These are phyloP conservation scores for Lucifuga dentata DNA, from an alignment of 2,113 vertebrate species.

Conservation along the genomic window DNA sequence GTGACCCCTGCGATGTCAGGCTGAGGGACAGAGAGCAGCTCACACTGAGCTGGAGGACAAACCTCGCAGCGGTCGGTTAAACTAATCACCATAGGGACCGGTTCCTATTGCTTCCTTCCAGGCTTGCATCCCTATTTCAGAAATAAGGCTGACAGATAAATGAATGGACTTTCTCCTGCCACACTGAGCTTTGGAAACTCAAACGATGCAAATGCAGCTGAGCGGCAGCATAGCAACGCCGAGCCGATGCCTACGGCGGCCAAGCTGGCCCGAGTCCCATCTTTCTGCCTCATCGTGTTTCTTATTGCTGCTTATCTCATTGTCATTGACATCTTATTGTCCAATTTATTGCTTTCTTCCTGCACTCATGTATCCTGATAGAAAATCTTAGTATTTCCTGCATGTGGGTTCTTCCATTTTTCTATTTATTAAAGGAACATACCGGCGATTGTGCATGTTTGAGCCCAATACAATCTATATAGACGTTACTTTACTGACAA, in stretches of 20 bases:
- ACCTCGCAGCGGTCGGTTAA: conserved; percentile 75
- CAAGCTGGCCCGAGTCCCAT: conserved; percentile 40
- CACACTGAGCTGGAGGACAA: conserved; percentile 67
- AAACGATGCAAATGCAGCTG: conserved; percentile 29
- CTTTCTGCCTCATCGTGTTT: conserved; percentile 34
- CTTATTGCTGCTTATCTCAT: conserved; percentile 41
- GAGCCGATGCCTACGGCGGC: conserved; percentile 20
- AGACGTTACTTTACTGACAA: no score
- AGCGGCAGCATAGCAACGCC: conserved; percentile 11
- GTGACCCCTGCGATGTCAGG: conserved; percentile 61
- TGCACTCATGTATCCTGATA: conserved; percentile 24
- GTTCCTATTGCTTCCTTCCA: conserved; percentile 33
- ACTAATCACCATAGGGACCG: conserved; percentile 75
- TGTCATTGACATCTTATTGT: conserved; percentile 36
- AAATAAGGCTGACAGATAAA: conserved; percentile 50
- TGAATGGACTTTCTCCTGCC: conserved; percentile 29
- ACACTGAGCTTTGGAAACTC: conserved; percentile 4
- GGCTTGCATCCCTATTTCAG: conserved; percentile 43
- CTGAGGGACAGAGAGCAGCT: conserved; percentile 58
- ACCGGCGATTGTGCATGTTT: no score
- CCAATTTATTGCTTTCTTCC: conserved; percentile 38
- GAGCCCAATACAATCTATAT: no score
- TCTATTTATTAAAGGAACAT: conserved; percentile 10
- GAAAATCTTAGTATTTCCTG: conserved; percentile 9
- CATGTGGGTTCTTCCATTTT: background rate